Percentiles rank a stretch among this genome's conserved stretches.
These are phyloP conservation scores for Venustaconcha ellipsiformis DNA, from an alignment of 1,140 invertebrate species.

Conservation along the genomic window DNA sequence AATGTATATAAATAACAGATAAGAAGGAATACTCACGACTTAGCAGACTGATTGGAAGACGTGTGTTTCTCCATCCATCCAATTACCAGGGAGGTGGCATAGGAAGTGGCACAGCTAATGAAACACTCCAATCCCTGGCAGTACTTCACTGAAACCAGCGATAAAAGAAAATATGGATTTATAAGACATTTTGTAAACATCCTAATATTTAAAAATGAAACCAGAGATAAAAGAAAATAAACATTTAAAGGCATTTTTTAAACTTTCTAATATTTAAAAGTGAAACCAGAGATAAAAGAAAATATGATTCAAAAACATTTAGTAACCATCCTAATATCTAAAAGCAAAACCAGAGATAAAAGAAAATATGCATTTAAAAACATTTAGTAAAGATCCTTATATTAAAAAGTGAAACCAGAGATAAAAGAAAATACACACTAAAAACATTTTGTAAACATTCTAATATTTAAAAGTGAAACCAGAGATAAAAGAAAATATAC, in stretches of 20 bases:
- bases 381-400: too few relatives aligned
- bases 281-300: conserved; percentile 29
- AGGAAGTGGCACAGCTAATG: conserved; percentile 66
- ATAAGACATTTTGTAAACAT: not conserved
- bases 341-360: conserved; percentile 27
- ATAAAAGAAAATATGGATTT: not conserved
- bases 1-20: not conserved
- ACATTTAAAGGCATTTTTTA: not conserved
- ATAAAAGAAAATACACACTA: conserved; percentile 2
- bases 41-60: conserved; percentile 36
- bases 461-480: conserved; percentile 13
- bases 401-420: conserved; percentile 22
- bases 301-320: not conserved
- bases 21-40: conserved; percentile 31
- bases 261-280: too few relatives aligned
- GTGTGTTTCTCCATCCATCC: conserved; percentile 68
- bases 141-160: conserved; percentile 60
- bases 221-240: conserved; percentile 12
- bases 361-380: not conserved
- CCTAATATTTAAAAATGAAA: conserved; percentile 10
- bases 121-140: conserved; percentile 66
- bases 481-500: conserved; percentile 10
- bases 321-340: too few relatives aligned
- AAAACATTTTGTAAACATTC: too few relatives aligned
- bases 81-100: conserved; percentile 63